Percentiles rank a stretch among this genome's conserved stretches.
Conservation (phyloP, 2,888 invertebrate species). For the Bhutanitis thaidina region DNA sequence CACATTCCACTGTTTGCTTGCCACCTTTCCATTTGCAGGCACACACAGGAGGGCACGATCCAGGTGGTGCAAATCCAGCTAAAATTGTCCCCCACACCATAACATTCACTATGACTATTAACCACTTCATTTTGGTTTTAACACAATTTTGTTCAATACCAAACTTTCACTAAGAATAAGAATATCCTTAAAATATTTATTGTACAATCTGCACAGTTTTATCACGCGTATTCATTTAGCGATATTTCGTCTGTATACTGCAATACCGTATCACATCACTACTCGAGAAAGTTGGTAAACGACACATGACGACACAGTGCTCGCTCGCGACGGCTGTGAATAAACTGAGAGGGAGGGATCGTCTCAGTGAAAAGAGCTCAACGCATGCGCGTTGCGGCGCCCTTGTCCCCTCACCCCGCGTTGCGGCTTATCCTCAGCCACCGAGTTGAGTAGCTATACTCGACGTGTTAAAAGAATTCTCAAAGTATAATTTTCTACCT, state of each 20-base stretch:
- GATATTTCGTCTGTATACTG: constrained; percentile 45
- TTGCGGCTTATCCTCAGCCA: constrained; percentile 73
- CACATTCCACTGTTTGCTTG: constrained; percentile 95
- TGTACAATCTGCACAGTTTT: constrained; percentile 21
- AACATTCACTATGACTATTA: constrained; percentile 68
- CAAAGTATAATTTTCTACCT: constrained; percentile 78
- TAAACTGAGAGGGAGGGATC: constrained; percentile 74
- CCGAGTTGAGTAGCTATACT: constrained; percentile 67
- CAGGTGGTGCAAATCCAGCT: constrained; percentile 72
- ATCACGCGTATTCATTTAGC: constrained; percentile 34
- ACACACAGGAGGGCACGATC: constrained; percentile 87
- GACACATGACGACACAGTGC: constrained; percentile 83
- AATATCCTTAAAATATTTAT: constrained; percentile 1
- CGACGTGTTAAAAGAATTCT: constrained; percentile 74
- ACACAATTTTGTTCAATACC: constrained; percentile 40
- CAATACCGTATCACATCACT: constrained; percentile 77
- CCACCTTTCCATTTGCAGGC: constrained; percentile 97
- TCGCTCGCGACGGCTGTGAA: constrained; percentile 62
- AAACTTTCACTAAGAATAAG: constrained; percentile 23
- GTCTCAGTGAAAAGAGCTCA: constrained; percentile 58
- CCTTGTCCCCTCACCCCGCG: constrained; percentile 69
- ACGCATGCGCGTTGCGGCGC: constrained; percentile 77
- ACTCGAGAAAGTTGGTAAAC: constrained; percentile 74
- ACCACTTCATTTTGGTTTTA: constrained; percentile 70
- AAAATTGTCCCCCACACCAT: constrained; percentile 63